Base-by-base conservation (phyloP, 2,113 vertebrate genomes). In the Andinoacara biseriatus region DNA sequence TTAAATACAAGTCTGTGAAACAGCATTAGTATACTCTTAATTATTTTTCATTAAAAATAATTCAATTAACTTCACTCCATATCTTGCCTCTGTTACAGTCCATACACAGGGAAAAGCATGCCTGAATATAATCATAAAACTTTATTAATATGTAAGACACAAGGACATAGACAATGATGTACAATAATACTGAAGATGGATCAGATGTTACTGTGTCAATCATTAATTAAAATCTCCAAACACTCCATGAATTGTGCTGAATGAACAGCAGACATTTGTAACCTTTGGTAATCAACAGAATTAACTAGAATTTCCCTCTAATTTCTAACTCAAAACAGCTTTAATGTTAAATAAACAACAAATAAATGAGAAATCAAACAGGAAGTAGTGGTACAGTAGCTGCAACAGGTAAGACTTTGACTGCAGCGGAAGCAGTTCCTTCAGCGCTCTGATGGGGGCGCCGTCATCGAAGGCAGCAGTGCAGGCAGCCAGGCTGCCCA, bases 261-360 rank as follows among this genome's bases (percentile, higher is more conserved):
- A 80, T 31, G 43, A 11, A 80, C 78, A 81, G 29, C 20, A 75
- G 49, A 76, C 17, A 6, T 79, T 63, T 77, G 57, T 31, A 60
- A 83, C 46, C 29, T 81, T 88, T 91, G 33, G 14, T 72, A 78
- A 80, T 65, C 20, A 81, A 61, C 3, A 13, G 31, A 80, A 90
- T 82, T 11, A 84, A 74, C 60, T 38, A 2, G 77, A 80, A 26
- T 60, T 2, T 5, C 31, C 43, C 9, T 74, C 80, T 52, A 74
- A 83, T 80, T 86, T 85, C 59, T 58, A 81, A 31, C 13, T 7
- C 13, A 78, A 26, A 9, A 81, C 10, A 46, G 69, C 74, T 22
- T 74, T 61, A 61, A 82, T 83, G 69, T 90, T 92, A 92, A 94
- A 91, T 90, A 92, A 90, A 62, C 40, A 40, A 81, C 67, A 86